Base-by-base conservation (phyloP, 2,797 vertebrate species). In the Liparis tanakae region DNA sequence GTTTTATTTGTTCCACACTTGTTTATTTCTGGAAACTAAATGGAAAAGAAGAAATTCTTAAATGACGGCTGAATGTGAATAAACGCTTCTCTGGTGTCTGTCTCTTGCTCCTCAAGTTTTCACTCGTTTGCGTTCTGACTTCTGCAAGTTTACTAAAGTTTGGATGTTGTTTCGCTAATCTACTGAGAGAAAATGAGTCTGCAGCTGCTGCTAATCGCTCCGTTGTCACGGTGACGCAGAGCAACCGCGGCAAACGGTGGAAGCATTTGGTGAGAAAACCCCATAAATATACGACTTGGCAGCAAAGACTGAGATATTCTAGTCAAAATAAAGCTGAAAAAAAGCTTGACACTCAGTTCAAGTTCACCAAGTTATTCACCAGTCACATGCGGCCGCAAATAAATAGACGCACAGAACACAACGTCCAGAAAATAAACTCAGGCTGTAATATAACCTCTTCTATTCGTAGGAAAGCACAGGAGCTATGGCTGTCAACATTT, bases 151-250 rank as follows among this genome's bases (percentile, higher is more conserved):
- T 36, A 66, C 56, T 78, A 34, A 70, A 67, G 75, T 60, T 30
- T 1, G 2, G 10, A 56, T 37, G 56, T 65, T 25, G 20, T 58
- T 44, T 20, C 8, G 43, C 39, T 74, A 18, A 70, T 72, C 77
- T 59, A 22, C 55, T 44, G 72, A 68, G n/a, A 63, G 41, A 43
- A 68, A 67, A 60, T 56, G 50, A 12, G 43, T 37, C 51, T 68
- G 59, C 61, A 74, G 74, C 76, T 65, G 76, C 72, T 71, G 64
- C 63, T 80, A 37, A 78, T 82, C 44, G 39, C 69, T 72, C 62
- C 14, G 43, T 65, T 41, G 33, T 81, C 58, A 25, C 0, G 2
- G 22, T 0, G 60, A 77, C 46, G 14, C 50, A 65, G 36, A 76
- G 63, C 25, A 61, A 30, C 37, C 53, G 22, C 44, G 10, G 8